Percentiles rank a stretch among this genome's conserved stretches.
phyloP scores from a whole-genome alignment of 1,140 invertebrate species.

The Panagrolaimus sp. region DNA sequence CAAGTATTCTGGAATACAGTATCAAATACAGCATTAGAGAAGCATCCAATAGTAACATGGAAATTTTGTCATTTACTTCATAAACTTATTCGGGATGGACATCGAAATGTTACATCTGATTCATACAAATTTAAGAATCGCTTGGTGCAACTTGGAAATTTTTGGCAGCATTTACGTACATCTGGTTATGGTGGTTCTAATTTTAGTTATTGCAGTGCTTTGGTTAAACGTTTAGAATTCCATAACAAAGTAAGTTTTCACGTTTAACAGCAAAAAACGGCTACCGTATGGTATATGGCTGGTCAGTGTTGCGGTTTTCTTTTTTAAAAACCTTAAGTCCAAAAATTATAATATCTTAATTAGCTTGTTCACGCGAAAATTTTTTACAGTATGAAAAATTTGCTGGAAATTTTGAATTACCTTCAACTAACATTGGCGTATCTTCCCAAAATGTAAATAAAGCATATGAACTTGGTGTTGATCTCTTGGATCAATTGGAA shows the following conservation, averaged over 20 bases:
- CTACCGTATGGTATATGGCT: no score
- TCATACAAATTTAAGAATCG: conserved; percentile 32
- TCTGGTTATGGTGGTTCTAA: conserved; percentile 49
- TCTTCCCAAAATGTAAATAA: conserved; percentile 69
- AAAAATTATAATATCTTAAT: no score
- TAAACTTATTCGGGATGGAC: conserved; percentile 88
- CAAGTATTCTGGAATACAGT: conserved; percentile 55
- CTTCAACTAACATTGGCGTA: conserved; percentile 74
- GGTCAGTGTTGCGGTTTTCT: no score
- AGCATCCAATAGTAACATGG: conserved; percentile 81
- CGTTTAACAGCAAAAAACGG: no score
- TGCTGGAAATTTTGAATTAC: conserved; percentile 81
- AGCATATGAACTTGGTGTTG: conserved; percentile 75
- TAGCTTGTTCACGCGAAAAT: conserved; percentile 11
- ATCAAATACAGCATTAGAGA: conserved; percentile 54
- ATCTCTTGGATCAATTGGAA: conserved; percentile 98
- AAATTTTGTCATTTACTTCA: conserved; percentile 96
- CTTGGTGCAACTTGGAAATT: conserved; percentile 50
- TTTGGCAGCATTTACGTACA: conserved; percentile 57
- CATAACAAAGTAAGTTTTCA: conserved; percentile 67
- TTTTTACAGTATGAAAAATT: conserved; percentile 74
- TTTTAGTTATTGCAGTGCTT: conserved; percentile 50
- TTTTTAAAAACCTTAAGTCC: no score
- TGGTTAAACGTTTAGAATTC: conserved; percentile 84
- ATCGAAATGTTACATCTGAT: conserved; percentile 65